Base-by-base conservation (phyloP, 53 echinoderm and acorn worm genomes). In the Henricia sp. region DNA sequence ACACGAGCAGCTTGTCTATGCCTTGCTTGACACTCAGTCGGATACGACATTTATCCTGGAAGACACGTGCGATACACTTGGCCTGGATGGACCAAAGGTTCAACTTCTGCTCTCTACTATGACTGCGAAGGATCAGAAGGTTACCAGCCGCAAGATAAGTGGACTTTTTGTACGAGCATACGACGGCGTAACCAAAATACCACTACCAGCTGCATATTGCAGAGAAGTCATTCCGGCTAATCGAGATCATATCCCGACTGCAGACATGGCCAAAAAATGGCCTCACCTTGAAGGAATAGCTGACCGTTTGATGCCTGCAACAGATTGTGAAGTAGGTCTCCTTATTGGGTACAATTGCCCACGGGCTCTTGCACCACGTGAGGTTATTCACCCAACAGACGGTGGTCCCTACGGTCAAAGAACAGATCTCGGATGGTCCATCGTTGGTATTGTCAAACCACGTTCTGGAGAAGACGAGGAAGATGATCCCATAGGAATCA, bases 371-470 rank as follows among this genome's bases (percentile, higher is more conserved):
- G 56, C 30, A 12, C 89, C 84, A 23, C 52, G 84, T 34, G 75
- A 58, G 16, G 75, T 74, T 28, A 85, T 86, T 25, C 82, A 71
- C 12, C 72, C 71, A 21, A 57, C 17, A 23, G 64, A 64, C 33
- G 30, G 6, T 25, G 87, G 78, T 37, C 87, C 87, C 0, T 87
- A 78, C 60, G 87, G 77, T 14, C 55, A 55, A 6, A 39, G 56
- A 30, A 78, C 87, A 20, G 87, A 87, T 32, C 71, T 85, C 1
- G 89, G 89, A 53, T 89, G 89, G 89, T 54, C 80, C 35, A 83
- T 89, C 24, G 76, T 89, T 14, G 84, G 89, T 43, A 34, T 68
- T 52, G 50, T 69, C 14, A 54, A 77, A 24, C 46, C 64, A 29
- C 37, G 60, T 26, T 19, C 16, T 13, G 36, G 50, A 37, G 56